phyloP scores from a whole-genome alignment of 2,113 vertebrate genomes.

The Nerophis ophidion region DNA sequence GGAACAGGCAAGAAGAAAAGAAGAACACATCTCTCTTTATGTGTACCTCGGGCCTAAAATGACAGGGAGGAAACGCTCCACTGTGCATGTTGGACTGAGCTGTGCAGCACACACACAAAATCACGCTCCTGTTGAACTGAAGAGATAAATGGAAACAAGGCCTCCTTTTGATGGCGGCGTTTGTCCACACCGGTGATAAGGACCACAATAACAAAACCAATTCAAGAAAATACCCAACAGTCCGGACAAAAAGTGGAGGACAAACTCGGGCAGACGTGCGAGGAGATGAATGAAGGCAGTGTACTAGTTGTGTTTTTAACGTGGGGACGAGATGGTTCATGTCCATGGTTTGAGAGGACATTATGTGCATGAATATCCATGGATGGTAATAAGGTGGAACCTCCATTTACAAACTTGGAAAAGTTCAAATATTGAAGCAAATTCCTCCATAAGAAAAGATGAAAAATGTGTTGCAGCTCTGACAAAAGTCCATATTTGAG shows the following conservation, averaged over 20 bases:
- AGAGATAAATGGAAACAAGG: conserved; percentile 21
- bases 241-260: conserved; percentile 15
- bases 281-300: conserved; percentile 10
- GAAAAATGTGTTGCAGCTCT: too few species aligned
- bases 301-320: background rate
- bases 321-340: background rate
- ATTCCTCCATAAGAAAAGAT: too few species aligned
- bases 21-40: conserved; percentile 50
- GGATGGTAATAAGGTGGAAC: too few species aligned
- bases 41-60: conserved; percentile 33
- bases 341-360: background rate
- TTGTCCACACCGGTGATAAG: conserved; percentile 18
- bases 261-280: background rate
- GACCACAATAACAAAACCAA: conserved; percentile 6
- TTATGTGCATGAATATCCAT: background rate
- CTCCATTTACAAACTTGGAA: too few species aligned
- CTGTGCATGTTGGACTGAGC: conserved; percentile 29
- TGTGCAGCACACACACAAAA: conserved; percentile 2
- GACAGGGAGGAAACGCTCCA: conserved; percentile 39
- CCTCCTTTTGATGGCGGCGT: conserved; percentile 15
- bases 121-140: conserved; percentile 5
- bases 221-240: background rate
- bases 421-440: too few species aligned
- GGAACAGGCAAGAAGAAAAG: conserved; percentile 37
- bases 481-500: too few species aligned